Conservation (phyloP, 2,888 invertebrate species). For the Zaprionus obscuricornis region DNA sequence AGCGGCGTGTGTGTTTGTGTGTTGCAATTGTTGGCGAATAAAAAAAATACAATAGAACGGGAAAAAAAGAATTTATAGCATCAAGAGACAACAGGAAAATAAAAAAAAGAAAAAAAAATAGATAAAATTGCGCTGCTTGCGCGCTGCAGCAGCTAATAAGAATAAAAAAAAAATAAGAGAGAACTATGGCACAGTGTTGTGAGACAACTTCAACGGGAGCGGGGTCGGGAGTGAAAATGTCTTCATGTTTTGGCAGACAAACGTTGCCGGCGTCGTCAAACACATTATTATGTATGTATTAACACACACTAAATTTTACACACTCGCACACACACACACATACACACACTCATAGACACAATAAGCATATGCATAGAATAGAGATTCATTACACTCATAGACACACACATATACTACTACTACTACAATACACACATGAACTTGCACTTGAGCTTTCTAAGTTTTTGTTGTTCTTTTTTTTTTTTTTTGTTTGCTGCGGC, state of each 20-base stretch:
- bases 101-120: too few relatives aligned
- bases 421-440: background rate
- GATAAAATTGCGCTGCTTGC: too few relatives aligned
- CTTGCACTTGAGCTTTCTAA: constrained; percentile 46
- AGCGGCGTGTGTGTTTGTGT: background rate
- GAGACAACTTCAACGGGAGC: constrained; percentile 41
- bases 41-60: constrained; percentile 17
- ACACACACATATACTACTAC: background rate
- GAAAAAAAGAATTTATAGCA: constrained; percentile 7
- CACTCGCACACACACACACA: constrained; percentile 12
- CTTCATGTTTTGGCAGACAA: constrained; percentile 42
- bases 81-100: background rate
- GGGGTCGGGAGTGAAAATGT: constrained; percentile 40
- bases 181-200: constrained; percentile 55
- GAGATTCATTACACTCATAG: constrained; percentile 3
- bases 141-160: constrained; percentile 3
- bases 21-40: constrained; percentile 14
- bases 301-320: constrained; percentile 35
- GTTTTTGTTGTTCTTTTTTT: constrained; percentile 1
- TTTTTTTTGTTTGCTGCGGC: constrained; percentile 6
- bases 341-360: background rate
- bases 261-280: constrained; percentile 22
- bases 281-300: constrained; percentile 46
- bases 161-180: background rate
- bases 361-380: too few relatives aligned